Base-by-base conservation (phyloP, 2,888 invertebrate species). In the Microctonus hyperodae region DNA sequence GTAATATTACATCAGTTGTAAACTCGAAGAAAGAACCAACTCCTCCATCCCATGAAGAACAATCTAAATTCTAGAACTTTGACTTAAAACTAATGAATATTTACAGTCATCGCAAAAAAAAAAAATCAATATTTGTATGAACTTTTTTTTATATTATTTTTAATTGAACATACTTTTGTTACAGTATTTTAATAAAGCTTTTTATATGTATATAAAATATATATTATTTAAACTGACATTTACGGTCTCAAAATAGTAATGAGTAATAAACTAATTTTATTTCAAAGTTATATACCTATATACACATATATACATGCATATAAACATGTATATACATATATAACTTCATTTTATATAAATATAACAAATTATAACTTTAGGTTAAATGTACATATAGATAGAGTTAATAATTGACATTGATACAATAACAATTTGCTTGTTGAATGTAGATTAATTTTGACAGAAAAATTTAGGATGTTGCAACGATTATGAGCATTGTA, bases 291-390 rank as follows among this genome's bases (percentile, higher is more conserved):
- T 28, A 44, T 20, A 20, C 16, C 44, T 20, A 16, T 7, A 44
- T 37, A 44, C 7, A 20, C 44, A 44, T n/a, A 44, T 35, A 35
- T 11, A 11, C 35, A 35, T 37, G 20, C 33, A 50, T 16, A 48
- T 35, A 53, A 31, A 33, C 16, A 50, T 59, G 59, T 73, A 20
- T 81, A 81, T 78, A 78, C 82, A 81, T 83, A 81, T 83, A 83
- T 80, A 82, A 83, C n/a, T n/a, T n/a, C n/a, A 28, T 7, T 28
- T 5, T 28, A 28, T 28, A 28, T 28, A 28, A n/a, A n/a, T n/a
- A n/a, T n/a, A n/a, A n/a, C n/a, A n/a, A 83, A 83, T 80, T 83
- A 82, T 80, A 81, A 78, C 79, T 80, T 79, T 81, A 81, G 77
- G 81, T 83, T 81, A 81, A 79, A 81, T 79, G 72, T 78, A 79